These are phyloP conservation scores for Panonychus citri DNA, from an alignment of 1,140 invertebrate genomes.

Conservation along the genomic window DNA sequence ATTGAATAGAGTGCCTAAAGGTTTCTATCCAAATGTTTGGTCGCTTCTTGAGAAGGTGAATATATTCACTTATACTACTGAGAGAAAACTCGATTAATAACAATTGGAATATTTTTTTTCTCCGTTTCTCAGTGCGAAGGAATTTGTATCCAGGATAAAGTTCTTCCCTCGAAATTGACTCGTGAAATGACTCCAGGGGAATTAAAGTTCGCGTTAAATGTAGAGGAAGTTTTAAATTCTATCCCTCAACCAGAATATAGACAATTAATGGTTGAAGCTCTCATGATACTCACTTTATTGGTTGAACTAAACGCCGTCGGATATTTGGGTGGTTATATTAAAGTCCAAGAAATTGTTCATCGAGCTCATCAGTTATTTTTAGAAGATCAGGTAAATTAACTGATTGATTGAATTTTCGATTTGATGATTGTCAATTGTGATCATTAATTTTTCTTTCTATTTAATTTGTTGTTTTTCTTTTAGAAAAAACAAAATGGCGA, in stretches of 20 bases:
- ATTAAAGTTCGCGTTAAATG: slow-evolving; percentile 88
- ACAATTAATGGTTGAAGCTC: slow-evolving; percentile 85
- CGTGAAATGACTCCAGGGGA: slow-evolving; percentile 97
- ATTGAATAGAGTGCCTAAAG: slow-evolving; percentile 79
- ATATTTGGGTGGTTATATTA: slow-evolving; percentile 53
- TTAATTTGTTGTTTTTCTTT: slow-evolving; percentile 15
- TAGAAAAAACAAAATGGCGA: slow-evolving; percentile 62
- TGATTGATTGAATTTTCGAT: slow-evolving; percentile 1
- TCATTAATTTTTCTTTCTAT: not conserved
- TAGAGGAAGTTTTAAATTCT: slow-evolving; percentile 88
- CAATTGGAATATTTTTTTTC: slow-evolving; percentile 17
- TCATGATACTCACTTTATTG: slow-evolving; percentile 81
- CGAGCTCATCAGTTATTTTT: slow-evolving; percentile 84
- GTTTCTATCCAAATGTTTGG: slow-evolving; percentile 90
- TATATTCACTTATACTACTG: not conserved
- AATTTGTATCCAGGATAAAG: slow-evolving; percentile 59
- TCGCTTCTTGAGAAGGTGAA: slow-evolving; percentile 50
- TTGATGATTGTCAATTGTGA: not conserved
- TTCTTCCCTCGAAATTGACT: slow-evolving; percentile 67
- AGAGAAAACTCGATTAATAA: not conserved
- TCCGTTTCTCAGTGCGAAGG: slow-evolving; percentile 49
- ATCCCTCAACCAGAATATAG: slow-evolving; percentile 96
- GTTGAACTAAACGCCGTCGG: slow-evolving; percentile 57
- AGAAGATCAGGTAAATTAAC: slow-evolving; percentile 81
- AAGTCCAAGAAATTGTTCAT: slow-evolving; percentile 75